Evolutionary conservation across 2,113 vertebrate genomes (phyloP).

Genomic region (Grammomys dolichurus): DNA sequence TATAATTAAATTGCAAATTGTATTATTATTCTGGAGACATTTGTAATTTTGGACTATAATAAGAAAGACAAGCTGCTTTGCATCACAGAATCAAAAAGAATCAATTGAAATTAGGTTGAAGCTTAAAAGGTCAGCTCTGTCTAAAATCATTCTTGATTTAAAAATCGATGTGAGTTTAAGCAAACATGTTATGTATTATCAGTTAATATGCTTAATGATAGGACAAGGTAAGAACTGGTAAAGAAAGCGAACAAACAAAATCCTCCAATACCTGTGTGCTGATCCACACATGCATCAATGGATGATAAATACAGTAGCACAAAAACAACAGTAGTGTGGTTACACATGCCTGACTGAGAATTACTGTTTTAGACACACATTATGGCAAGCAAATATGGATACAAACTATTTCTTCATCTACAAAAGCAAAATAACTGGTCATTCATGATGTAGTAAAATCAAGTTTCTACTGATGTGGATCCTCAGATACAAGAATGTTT

Average conservation of each 20-base stretch:
- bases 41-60: slow-evolving; percentile 60
- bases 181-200: slow-evolving; percentile 74
- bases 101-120: slow-evolving; percentile 79
- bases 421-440: neutral
- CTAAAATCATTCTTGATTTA: slow-evolving; percentile 78
- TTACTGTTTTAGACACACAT: neutral
- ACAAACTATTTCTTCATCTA: neutral
- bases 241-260: neutral
- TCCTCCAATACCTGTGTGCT: neutral
- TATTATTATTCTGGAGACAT: slow-evolving; percentile 31
- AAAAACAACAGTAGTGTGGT: rapidly evolving
- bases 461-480: neutral
- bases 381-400: neutral
- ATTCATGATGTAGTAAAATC: neutral
- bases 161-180: slow-evolving; percentile 76
- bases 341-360: neutral
- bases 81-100: slow-evolving; percentile 68
- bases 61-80: slow-evolving; percentile 43
- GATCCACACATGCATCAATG: neutral
- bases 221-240: neutral
- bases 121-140: slow-evolving; percentile 72
- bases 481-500: neutral
- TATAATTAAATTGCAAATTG: slow-evolving; percentile 60
- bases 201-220: neutral
- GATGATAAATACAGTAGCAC: rapidly evolving